Evolutionary conservation across 2,888 invertebrate species (phyloP).

Genomic region (Eledona agricola): DNA sequence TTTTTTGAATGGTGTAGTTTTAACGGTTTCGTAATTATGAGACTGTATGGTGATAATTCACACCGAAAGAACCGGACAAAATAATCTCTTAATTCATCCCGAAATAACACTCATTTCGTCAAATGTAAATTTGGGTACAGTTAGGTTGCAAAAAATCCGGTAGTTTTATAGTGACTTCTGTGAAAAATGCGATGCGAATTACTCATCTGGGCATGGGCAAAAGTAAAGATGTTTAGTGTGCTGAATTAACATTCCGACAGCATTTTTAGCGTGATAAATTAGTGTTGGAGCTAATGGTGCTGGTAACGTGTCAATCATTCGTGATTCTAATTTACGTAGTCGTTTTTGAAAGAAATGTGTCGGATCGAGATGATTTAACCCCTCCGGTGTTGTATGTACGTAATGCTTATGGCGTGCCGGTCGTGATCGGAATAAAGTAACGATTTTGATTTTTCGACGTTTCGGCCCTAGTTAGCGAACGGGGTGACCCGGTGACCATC

Average conservation of each 20-base stretch:
- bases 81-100: too few relatives aligned
- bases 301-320: slow-evolving; percentile 16
- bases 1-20: too few relatives aligned
- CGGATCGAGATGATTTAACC: slow-evolving; percentile 3
- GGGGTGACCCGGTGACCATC: slow-evolving; percentile 45
- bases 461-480: slow-evolving; percentile 17
- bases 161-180: too few relatives aligned
- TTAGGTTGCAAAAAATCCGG: too few relatives aligned
- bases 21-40: too few relatives aligned
- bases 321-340: slow-evolving; percentile 3
- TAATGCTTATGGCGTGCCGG: slow-evolving; percentile 17
- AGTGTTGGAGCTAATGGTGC: slow-evolving; percentile 7
- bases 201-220: too few relatives aligned
- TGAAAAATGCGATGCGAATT: too few relatives aligned
- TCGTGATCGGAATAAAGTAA: slow-evolving; percentile 28
- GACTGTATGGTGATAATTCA: too few relatives aligned
- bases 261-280: slow-evolving; percentile 19
- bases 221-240: slow-evolving; percentile 8
- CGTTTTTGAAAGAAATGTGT: too few relatives aligned
- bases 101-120: too few relatives aligned
- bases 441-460: slow-evolving; percentile 30
- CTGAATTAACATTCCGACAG: slow-evolving; percentile 13
- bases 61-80: too few relatives aligned
- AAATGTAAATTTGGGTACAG: too few relatives aligned
- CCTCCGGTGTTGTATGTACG: not conserved